These are phyloP conservation scores for Cepphus grylle DNA, from an alignment of 2,113 vertebrate genomes.

Conservation along the genomic window DNA sequence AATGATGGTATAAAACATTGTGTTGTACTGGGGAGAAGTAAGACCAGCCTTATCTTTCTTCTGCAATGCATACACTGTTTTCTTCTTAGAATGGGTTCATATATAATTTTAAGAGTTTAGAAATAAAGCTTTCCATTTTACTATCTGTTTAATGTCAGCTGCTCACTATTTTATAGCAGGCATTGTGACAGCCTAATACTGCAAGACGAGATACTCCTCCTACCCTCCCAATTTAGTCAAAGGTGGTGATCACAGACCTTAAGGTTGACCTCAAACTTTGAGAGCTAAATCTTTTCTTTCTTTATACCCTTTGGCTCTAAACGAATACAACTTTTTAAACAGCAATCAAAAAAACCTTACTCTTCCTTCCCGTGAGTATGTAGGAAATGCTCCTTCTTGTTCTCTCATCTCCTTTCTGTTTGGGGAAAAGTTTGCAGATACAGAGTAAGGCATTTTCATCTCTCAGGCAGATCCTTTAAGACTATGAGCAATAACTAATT, in stretches of 20 bases:
- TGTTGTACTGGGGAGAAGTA: background rate
- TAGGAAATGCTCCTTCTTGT: background rate
- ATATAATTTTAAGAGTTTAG: constrained; percentile 40
- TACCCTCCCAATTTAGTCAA: background rate
- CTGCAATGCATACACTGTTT: constrained; percentile 14
- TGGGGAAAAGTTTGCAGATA: background rate
- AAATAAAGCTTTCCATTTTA: constrained; percentile 46
- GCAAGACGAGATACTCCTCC: background rate
- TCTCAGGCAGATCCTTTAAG: background rate
- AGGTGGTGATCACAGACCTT: background rate
- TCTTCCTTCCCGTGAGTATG: rapidly evolving
- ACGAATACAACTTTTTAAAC: background rate
- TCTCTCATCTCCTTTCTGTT: background rate
- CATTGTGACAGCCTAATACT: background rate
- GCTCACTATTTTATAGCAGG: background rate
- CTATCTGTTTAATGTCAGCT: background rate
- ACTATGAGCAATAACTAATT: background rate
- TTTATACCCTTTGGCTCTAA: background rate
- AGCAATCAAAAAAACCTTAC: background rate
- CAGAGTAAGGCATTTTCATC: background rate
- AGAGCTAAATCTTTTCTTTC: background rate
- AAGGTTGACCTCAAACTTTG: background rate
- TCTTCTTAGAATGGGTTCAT: constrained; percentile 2
- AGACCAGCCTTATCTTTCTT: constrained; percentile 4
- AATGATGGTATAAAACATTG: constrained; percentile 15